Conservation (phyloP, 2,888 invertebrate species). For the Conus canariensis region DNA sequence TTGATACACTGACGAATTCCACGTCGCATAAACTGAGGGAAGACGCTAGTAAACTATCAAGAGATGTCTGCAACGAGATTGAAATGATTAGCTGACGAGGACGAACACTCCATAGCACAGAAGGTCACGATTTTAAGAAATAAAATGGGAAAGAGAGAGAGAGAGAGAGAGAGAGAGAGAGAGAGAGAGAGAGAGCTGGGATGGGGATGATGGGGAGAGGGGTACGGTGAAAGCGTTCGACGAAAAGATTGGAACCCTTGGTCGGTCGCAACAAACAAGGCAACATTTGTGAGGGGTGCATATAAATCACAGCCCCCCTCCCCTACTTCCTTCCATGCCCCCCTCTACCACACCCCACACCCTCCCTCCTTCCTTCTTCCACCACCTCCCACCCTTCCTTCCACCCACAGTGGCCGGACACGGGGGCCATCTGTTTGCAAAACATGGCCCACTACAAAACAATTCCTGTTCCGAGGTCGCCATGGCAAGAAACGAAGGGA, state of each 20-base stretch:
- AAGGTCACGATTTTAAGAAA: no score
- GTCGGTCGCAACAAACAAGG: slow-evolving; percentile 7
- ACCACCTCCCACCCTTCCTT: background rate
- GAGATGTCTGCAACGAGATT: no score
- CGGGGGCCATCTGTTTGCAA: slow-evolving; percentile 23
- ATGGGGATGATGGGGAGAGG: background rate
- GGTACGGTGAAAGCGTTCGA: background rate
- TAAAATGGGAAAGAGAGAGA: background rate
- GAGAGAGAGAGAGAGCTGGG: background rate
- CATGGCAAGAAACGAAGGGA: background rate
- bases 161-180: slow-evolving; percentile 11
- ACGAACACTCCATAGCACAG: background rate
- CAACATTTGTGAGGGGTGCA: slow-evolving; percentile 20
- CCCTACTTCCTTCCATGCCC: background rate
- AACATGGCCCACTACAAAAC: slow-evolving; percentile 26
- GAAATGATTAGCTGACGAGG: no score
- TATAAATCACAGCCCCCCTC: background rate
- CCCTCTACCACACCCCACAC: background rate
- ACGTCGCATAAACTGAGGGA: background rate
- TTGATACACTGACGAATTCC: background rate
- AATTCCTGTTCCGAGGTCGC: background rate
- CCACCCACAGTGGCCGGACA: no score
- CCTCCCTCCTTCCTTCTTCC: background rate
- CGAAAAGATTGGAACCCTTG: no score
- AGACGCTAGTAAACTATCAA: background rate